Conservation (phyloP, 1,140 invertebrate species). For the Pogonomyrmex barbatus region DNA sequence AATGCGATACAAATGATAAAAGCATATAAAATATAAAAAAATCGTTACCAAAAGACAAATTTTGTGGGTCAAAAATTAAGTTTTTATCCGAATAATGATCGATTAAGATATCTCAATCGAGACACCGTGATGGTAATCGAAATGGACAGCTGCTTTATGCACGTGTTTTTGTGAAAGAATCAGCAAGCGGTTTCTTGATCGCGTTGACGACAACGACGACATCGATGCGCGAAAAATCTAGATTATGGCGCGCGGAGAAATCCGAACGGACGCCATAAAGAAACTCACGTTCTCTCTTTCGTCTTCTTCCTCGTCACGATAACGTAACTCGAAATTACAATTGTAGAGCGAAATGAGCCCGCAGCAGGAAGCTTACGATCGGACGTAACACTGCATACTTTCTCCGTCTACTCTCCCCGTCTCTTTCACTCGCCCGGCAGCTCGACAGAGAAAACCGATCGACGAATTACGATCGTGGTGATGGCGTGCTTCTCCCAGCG, state of each 20-base stretch:
- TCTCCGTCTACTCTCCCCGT: slow-evolving; percentile 45
- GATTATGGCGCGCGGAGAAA: slow-evolving; percentile 46
- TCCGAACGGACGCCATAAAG: slow-evolving; percentile 22
- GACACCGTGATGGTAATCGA: background rate
- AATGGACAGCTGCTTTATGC: background rate
- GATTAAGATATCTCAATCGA: background rate
- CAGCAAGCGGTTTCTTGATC: slow-evolving; percentile 35
- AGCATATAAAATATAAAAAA: background rate
- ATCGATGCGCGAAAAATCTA: slow-evolving; percentile 23
- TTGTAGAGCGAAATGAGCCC: slow-evolving; percentile 45
- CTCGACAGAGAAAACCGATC: slow-evolving; percentile 33
- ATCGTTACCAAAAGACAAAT: background rate
- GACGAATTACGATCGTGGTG: background rate
- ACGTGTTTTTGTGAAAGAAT: slow-evolving; percentile 27
- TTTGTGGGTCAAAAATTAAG: background rate
- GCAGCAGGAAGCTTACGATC: slow-evolving; percentile 46
- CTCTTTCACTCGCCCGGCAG: background rate
- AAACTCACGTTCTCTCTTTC: slow-evolving; percentile 46
- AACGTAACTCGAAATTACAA: slow-evolving; percentile 59
- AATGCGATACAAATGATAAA: slow-evolving; percentile 9
- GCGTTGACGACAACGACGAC: background rate
- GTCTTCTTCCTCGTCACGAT: slow-evolving; percentile 40
- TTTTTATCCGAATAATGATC: background rate
- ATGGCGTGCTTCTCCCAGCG: background rate
- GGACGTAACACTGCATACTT: slow-evolving; percentile 72